Base-by-base conservation (phyloP, 2,113 vertebrate species). In the Heterotis niloticus region DNA sequence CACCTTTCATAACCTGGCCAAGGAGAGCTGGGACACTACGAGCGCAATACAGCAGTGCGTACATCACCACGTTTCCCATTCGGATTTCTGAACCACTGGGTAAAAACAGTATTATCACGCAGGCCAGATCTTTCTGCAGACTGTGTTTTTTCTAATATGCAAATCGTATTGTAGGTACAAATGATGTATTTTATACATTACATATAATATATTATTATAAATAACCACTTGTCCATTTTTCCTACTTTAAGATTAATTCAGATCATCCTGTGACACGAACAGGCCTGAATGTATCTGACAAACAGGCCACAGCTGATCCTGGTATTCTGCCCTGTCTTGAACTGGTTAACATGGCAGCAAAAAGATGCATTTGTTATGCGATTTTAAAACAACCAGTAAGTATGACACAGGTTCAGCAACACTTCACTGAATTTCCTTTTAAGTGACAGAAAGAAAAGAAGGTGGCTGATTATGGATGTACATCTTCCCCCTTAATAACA, bases 51-150 rank as follows among this genome's bases (percentile, higher is more conserved):
- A 88, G 88, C 3, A 89, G 89, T 85, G 89, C 89, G 91, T 91
- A 92, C 91, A 92, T 91, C 90, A 89, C 86, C 90, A 88, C 83
- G 83, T 87, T 91, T 88, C 84, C 85, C 83, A 89, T 88, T 90
- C 80, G 81, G 84, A 87, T 88, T 83, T 82, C 87, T 88, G 89
- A 91, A 88, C 88, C 88, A 87, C 89, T 88, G 86, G 89, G 88
- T 90, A 90, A 91, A 88, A 91, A 86, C 85, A 85, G 83, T 88
- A 85, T 83, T 84, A 83, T 65, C 82, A 85, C 84, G 87, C 85
- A 85, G 34, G 86, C 89, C 88, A 88, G 89, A 89, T 82, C 76
- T 83, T 87, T 87, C 84, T 89, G 88, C 89, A 90, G 89, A 88
- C 84, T 80, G 85, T 83, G 84, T 83, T 65, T 87, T 84, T 82